Conservation (phyloP, 2,113 vertebrate genomes). For the Misgurnus anguillicaudatus region DNA sequence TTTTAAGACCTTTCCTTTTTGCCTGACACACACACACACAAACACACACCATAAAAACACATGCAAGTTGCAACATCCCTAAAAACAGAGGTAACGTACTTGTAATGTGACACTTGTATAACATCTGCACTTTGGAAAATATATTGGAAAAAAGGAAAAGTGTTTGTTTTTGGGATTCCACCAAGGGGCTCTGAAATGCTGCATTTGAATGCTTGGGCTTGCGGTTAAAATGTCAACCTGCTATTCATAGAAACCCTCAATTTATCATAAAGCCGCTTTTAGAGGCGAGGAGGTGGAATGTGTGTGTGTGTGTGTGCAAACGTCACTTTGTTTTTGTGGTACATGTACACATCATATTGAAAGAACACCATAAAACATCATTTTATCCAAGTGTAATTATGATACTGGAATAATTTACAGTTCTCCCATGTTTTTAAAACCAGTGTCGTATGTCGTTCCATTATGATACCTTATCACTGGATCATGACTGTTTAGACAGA, state of each 20-base stretch:
- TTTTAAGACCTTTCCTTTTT: slow-evolving; percentile 35
- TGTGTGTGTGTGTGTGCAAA: slow-evolving; percentile 20
- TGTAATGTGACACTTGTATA: slow-evolving; percentile 50
- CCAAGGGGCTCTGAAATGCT: slow-evolving; percentile 48
- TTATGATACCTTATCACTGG: slow-evolving; percentile 5
- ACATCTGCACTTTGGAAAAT: slow-evolving; percentile 52
- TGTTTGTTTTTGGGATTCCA: slow-evolving; percentile 51
- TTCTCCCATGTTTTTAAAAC: slow-evolving; percentile 36
- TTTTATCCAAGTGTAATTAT: slow-evolving; percentile 43
- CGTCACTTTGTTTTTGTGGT: slow-evolving; percentile 17
- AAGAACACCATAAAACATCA: not conserved
- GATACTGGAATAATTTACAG: slow-evolving; percentile 43
- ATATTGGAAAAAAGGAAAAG: slow-evolving; percentile 44
- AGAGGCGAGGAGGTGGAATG: slow-evolving; percentile 2
- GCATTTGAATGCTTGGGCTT: slow-evolving; percentile 69
- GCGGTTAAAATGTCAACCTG: slow-evolving; percentile 60
- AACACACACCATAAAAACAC: slow-evolving; percentile 15
- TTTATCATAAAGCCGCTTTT: slow-evolving; percentile 63
- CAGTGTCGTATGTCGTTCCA: slow-evolving; percentile 30
- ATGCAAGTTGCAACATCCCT: slow-evolving; percentile 28
- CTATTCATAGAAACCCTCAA: slow-evolving; percentile 74
- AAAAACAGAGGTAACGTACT: slow-evolving; percentile 37
- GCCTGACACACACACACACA: slow-evolving; percentile 19
- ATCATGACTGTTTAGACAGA: slow-evolving; percentile 21
- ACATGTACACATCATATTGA: slow-evolving; percentile 31